A percentile compares a stretch with the other conserved stretches of the same genome.
phyloP scores from a whole-genome alignment of 2,888 invertebrate genomes.

The Mongoloraphidia duomilia region DNA sequence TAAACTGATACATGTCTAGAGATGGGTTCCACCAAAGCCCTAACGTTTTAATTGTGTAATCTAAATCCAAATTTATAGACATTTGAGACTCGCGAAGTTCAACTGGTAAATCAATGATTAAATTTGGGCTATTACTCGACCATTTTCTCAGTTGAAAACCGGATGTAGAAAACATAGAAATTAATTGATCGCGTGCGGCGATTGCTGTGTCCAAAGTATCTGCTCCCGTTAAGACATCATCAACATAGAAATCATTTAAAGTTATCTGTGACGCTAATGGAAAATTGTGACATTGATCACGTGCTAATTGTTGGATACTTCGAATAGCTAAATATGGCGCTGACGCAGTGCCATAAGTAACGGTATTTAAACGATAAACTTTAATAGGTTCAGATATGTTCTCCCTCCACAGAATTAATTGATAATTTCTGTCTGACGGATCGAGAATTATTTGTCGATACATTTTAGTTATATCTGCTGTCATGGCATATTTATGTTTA shows the following conservation, averaged over 20 bases:
- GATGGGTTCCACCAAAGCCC: background rate
- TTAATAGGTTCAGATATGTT: constrained; percentile 5
- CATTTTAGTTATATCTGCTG: constrained; percentile 17
- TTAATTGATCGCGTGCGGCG: background rate
- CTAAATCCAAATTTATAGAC: too few species aligned
- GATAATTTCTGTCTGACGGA: constrained; percentile 9
- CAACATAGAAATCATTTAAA: constrained; percentile 1
- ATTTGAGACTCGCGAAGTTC: background rate
- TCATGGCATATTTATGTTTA: constrained; percentile 9
- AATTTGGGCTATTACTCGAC: background rate
- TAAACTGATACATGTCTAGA: background rate
- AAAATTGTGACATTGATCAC: constrained; percentile 1
- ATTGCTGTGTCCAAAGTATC: background rate
- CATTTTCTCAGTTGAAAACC: constrained; percentile 1
- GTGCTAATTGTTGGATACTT: constrained; percentile 7
- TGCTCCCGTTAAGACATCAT: constrained; percentile 1
- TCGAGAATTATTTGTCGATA: constrained; percentile 15
- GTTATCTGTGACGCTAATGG: constrained; percentile 5
- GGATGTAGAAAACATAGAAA: background rate
- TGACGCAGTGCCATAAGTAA: constrained; percentile 8
- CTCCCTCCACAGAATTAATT: constrained; percentile 13
- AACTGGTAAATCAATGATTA: background rate
- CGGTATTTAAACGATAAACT: constrained; percentile 5
- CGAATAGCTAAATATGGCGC: constrained; percentile 9
- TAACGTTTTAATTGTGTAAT: background rate